Evolutionary conservation across 2,797 vertebrate species (phyloP).

Genomic region (Neosilurus hyrtlii): DNA sequence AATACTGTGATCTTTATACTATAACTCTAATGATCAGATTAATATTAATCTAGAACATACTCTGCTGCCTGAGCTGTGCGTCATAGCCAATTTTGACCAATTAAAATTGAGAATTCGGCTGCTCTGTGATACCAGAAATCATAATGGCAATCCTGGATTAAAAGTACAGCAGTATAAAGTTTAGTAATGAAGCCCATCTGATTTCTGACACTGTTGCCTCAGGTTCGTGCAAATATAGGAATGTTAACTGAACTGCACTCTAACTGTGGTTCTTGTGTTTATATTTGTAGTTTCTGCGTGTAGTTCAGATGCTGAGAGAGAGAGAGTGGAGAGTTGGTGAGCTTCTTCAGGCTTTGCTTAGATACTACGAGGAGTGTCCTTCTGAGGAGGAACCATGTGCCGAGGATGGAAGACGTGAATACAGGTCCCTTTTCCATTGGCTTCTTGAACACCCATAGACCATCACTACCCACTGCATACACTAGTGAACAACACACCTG

Average conservation of each 20-base stretch:
- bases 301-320: conserved; percentile 80
- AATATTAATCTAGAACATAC: not conserved
- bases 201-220: not conserved
- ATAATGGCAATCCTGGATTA: not conserved
- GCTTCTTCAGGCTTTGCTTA: conserved; percentile 86
- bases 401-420: conserved; percentile 52
- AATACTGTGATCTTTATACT: not conserved
- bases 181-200: not conserved
- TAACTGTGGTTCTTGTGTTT: conserved; percentile 2
- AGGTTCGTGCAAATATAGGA: not conserved
- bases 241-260: not conserved
- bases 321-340: conserved; percentile 86
- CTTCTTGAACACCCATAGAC: conserved; percentile 84
- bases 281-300: conserved; percentile 67
- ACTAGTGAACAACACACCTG: conserved; percentile 23
- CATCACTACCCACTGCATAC: conserved; percentile 37
- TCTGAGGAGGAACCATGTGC: conserved; percentile 54
- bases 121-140: not conserved
- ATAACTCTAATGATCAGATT: not conserved
- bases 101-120: not conserved
- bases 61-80: not conserved
- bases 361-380: conserved; percentile 80
- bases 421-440: conserved; percentile 83
- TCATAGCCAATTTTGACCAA: not conserved
- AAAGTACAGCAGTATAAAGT: not conserved